These are phyloP conservation scores for Oriolus oriolus DNA, from an alignment of 2,113 vertebrate species.

Conservation along the genomic window DNA sequence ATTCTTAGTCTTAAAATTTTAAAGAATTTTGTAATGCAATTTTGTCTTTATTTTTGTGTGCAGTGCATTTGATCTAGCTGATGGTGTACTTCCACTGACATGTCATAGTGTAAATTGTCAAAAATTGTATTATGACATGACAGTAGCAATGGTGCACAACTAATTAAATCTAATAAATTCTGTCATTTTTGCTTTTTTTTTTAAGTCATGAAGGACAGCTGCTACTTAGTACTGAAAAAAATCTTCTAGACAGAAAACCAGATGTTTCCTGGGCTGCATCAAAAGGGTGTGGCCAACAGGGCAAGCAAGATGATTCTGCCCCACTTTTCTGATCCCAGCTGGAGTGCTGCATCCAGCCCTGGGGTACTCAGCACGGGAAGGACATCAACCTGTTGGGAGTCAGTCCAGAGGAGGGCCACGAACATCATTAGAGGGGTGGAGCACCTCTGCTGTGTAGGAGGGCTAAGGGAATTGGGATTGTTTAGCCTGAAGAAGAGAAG, in stretches of 20 bases:
- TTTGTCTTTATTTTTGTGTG: neutral
- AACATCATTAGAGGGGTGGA: neutral
- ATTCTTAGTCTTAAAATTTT: neutral
- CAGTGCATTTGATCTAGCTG: neutral
- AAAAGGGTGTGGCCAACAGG: neutral
- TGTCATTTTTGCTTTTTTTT: neutral
- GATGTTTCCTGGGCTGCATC: too few relatives aligned
- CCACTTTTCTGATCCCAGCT: neutral
- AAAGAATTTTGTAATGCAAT: neutral
- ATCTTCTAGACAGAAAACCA: neutral
- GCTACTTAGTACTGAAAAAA: neutral
- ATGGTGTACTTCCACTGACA: neutral
- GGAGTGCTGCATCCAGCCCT: neutral
- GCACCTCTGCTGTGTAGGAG: neutral
- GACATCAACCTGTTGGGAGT: rapidly evolving
- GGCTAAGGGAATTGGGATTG: too few relatives aligned
- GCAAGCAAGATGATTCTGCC: neutral
- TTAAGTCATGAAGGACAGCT: neutral
- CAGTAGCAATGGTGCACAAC: neutral
- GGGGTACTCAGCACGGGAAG: neutral
- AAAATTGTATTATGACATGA: conserved; percentile 1
- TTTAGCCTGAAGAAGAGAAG: neutral
- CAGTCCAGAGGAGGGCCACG: rapidly evolving
- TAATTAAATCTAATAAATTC: conserved; percentile 11
- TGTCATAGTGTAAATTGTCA: neutral